Evolutionary conservation across 2,113 vertebrate species (phyloP).

Genomic region (Chionomys nivalis): DNA sequence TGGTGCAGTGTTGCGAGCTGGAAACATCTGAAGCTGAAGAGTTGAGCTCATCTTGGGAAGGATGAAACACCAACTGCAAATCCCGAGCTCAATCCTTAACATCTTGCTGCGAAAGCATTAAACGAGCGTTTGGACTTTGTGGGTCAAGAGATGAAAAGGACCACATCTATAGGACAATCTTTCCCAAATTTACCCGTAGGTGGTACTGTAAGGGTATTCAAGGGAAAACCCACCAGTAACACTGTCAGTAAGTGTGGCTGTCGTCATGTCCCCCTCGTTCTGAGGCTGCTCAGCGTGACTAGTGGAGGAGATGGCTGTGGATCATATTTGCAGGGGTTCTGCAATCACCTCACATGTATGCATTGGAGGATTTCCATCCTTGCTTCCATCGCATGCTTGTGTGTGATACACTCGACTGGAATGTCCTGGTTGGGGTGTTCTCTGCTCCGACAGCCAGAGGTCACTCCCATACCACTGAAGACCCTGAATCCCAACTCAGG

Average conservation of each 20-base stretch:
- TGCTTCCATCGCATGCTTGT: not conserved
- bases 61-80: constrained; percentile 20
- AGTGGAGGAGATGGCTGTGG: not conserved
- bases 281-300: not conserved
- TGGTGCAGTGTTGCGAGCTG: constrained; percentile 23
- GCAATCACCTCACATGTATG: accelerated
- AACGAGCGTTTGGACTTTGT: not conserved
- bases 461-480: not conserved
- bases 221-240: not conserved
- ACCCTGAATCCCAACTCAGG: not conserved
- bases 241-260: not conserved
- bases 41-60: not conserved
- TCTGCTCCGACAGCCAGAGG: not conserved
- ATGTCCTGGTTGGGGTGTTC: not conserved
- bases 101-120: not conserved
- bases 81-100: not conserved
- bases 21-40: not conserved
- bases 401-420: no score
- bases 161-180: no score
- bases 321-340: no score
- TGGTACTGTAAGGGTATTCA: constrained; percentile 47
- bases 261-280: accelerated
- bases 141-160: not conserved
- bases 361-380: not conserved
- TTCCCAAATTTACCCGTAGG: constrained; percentile 47